Percentiles rank a stretch among this genome's conserved stretches.
These are phyloP conservation scores for Drosophila sp. DNA, from an alignment of 1,140 invertebrate species.

Conservation along the genomic window DNA sequence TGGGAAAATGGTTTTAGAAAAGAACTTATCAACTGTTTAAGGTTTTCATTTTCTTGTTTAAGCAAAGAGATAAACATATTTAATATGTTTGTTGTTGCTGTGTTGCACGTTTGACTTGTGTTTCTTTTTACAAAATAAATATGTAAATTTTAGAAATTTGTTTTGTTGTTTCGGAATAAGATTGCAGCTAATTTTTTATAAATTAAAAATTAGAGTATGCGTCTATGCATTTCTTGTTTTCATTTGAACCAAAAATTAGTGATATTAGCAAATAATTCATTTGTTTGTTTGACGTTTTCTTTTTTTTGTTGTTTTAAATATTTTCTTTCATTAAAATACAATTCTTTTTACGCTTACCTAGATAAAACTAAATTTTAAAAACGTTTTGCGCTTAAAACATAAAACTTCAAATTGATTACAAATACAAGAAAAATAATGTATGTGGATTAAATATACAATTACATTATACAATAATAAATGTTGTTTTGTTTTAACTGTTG, in stretches of 20 bases:
- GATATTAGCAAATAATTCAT: conserved; percentile 39
- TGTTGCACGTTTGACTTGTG: conserved; percentile 50
- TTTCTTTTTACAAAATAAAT: conserved; percentile 48
- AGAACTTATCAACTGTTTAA: conserved; percentile 18
- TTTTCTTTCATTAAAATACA: conserved; percentile 61
- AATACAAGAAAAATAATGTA: conserved; percentile 65
- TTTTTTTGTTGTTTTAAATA: conserved; percentile 26
- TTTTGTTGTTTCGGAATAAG: not conserved
- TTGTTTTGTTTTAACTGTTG: conserved; percentile 12
- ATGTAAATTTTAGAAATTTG: not conserved
- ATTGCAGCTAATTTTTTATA: not conserved
- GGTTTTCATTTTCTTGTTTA: conserved; percentile 6
- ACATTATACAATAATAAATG: conserved; percentile 44
- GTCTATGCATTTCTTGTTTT: not conserved
- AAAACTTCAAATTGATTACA: conserved; percentile 44
- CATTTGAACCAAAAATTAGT: not conserved
- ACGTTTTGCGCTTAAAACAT: conserved; percentile 64
- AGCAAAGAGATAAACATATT: conserved; percentile 61
- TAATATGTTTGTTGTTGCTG: conserved; percentile 57
- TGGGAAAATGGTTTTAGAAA: conserved; percentile 20
- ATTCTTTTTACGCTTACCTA: conserved; percentile 51
- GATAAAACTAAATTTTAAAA: conserved; percentile 60
- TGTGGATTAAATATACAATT: conserved; percentile 50
- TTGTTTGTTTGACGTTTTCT: conserved; percentile 28
- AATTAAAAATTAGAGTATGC: not conserved